Evolutionary conservation across 2,113 vertebrate species (phyloP).

Genomic region (Ramphastos sulfuratus): DNA sequence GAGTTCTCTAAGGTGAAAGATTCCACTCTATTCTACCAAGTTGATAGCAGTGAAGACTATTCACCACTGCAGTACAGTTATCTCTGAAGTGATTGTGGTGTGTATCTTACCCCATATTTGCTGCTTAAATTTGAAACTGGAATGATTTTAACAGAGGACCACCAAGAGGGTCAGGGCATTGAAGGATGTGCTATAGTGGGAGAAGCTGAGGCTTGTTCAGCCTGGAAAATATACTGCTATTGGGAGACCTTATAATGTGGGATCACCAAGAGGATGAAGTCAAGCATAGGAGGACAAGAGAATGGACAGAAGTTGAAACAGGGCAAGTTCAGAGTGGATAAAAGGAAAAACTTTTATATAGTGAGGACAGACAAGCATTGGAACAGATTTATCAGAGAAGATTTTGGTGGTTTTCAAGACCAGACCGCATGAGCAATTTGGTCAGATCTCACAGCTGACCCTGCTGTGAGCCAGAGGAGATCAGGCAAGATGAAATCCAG

Average conservation of each 20-base stretch:
- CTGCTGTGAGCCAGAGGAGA: not conserved
- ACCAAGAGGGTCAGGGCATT: not conserved
- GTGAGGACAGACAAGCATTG: not conserved
- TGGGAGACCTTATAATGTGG: not conserved
- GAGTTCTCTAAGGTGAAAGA: not conserved
- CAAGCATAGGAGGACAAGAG: not conserved
- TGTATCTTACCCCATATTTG: not conserved
- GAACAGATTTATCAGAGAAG: not conserved
- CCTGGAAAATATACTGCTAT: not conserved
- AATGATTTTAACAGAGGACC: accelerated
- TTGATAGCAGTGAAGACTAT: not conserved
- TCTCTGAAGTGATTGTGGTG: not conserved
- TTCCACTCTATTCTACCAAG: not conserved
- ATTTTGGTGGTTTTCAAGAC: not conserved
- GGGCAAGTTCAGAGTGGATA: not conserved
- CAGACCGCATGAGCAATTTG: not conserved
- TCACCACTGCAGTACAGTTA: not conserved
- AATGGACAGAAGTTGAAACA: not conserved
- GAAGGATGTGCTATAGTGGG: not conserved
- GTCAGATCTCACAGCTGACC: not conserved
- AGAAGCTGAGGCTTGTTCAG: not conserved
- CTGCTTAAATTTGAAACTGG: not conserved
- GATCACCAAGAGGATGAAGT: not conserved
- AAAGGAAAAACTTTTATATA: not conserved
- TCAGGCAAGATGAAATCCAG: not conserved